A percentile compares a stretch with the other conserved stretches of the same genome.
These are phyloP conservation scores for Mesochorus sp. DNA, from an alignment of 2,888 invertebrate genomes.

Conservation along the genomic window DNA sequence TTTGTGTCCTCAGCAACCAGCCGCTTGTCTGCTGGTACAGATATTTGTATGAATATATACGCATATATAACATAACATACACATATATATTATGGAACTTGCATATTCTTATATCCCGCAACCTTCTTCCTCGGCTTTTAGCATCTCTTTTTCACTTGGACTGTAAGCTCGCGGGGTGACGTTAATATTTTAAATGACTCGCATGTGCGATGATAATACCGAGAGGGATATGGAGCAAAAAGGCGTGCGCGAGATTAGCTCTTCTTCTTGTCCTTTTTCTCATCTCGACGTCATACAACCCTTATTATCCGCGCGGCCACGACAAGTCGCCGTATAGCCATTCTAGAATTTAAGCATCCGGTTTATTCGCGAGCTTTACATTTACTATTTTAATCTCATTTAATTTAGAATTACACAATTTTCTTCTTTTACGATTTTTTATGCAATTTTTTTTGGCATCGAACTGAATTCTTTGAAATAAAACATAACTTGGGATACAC, in stretches of 20 bases:
- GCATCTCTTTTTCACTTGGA: constrained; percentile 13
- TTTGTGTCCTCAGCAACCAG: constrained; percentile 38
- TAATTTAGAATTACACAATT: constrained; percentile 24
- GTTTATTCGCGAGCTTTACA: not conserved
- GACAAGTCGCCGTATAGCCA: not conserved
- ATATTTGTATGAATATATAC: no score
- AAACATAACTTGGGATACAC: not conserved
- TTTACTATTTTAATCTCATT: constrained; percentile 2
- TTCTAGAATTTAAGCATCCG: constrained; percentile 40
- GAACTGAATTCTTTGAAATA: constrained; percentile 12
- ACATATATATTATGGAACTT: not conserved
- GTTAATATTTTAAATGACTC: constrained; percentile 44
- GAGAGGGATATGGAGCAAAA: constrained; percentile 8
- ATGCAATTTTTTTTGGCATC: not conserved
- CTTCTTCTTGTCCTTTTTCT: constrained; percentile 25
- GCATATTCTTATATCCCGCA: constrained; percentile 19
- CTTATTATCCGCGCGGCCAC: constrained; percentile 8
- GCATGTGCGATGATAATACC: constrained; percentile 19
- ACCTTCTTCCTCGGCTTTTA: not conserved
- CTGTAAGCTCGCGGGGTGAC: constrained; percentile 4
- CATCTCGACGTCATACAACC: constrained; percentile 11
- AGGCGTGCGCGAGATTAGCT: constrained; percentile 22
- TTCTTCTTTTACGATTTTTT: not conserved
- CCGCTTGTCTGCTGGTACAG: no score
- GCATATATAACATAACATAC: no score